These are phyloP conservation scores for Brenthis ino DNA, from an alignment of 2,888 invertebrate species.

Conservation along the genomic window DNA sequence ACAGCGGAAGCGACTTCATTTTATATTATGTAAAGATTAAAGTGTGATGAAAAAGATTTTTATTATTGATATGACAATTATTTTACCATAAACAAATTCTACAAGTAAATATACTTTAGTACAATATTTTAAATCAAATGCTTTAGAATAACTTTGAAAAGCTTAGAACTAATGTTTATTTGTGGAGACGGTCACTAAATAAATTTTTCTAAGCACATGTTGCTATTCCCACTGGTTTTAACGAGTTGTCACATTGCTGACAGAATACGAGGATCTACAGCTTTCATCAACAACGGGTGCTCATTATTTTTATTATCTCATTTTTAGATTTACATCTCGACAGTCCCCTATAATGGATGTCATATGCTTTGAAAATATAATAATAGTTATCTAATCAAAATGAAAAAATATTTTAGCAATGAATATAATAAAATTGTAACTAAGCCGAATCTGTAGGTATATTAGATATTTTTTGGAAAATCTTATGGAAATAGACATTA, in stretches of 20 bases:
- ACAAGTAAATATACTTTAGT: too few relatives aligned
- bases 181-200: conserved; percentile 23
- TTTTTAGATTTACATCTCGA: conserved; percentile 54
- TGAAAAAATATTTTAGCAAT: too few relatives aligned
- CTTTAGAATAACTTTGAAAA: not conserved
- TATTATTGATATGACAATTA: too few relatives aligned
- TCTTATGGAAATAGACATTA: too few relatives aligned
- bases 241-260: conserved; percentile 57
- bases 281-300: conserved; percentile 49
- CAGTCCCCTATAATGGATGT: conserved; percentile 11
- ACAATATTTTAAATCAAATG: not conserved
- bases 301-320: conserved; percentile 44
- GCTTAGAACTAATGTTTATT: not conserved
- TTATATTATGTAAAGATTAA: too few relatives aligned
- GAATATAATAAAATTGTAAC: too few relatives aligned
- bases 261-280: conserved; percentile 47
- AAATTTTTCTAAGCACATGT: conserved; percentile 35
- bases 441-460: too few relatives aligned
- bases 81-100: too few relatives aligned
- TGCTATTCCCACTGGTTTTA: conserved; percentile 48
- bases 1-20: too few relatives aligned
- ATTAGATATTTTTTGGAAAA: too few relatives aligned
- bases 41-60: too few relatives aligned
- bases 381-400: not conserved
- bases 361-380: not conserved